A percentile compares a stretch with the other conserved stretches of the same genome.
These are phyloP conservation scores for Liopterus haemorrhoidalis DNA, from an alignment of 2,888 invertebrate species.

Conservation along the genomic window DNA sequence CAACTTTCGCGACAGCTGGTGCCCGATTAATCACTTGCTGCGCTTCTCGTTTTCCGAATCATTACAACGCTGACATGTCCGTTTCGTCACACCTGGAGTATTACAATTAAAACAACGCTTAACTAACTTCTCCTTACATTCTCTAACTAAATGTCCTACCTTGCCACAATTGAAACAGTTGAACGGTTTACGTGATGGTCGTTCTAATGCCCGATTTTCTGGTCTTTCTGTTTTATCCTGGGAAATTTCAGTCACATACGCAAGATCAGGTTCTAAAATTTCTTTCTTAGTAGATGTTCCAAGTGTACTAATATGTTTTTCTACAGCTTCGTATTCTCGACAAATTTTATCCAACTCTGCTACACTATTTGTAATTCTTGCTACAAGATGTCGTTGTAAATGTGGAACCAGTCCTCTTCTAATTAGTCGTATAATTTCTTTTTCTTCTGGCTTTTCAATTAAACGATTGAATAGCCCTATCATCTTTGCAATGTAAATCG, in stretches of 20 bases:
- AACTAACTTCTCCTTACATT: not conserved
- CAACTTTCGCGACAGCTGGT: not conserved
- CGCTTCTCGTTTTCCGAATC: slow-evolving; percentile 2
- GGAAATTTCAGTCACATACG: no score
- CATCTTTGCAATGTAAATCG: slow-evolving; percentile 26
- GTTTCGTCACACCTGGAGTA: not conserved
- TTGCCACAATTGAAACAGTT: no score
- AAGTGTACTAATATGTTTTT: slow-evolving; percentile 6
- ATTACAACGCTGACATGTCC: not conserved
- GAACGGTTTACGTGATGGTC: no score
- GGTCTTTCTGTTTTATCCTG: no score
- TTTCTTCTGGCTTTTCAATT: slow-evolving; percentile 13
- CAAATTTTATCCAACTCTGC: slow-evolving; percentile 13
- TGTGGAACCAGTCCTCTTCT: slow-evolving; percentile 22
- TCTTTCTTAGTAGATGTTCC: not conserved
- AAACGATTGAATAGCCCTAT: slow-evolving; percentile 23
- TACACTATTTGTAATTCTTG: slow-evolving; percentile 11
- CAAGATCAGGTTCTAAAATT: slow-evolving; percentile 1
- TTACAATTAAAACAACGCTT: not conserved
- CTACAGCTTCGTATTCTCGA: slow-evolving; percentile 21
- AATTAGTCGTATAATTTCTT: slow-evolving; percentile 19
- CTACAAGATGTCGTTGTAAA: slow-evolving; percentile 13
- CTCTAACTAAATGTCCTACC: not conserved
- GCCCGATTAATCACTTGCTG: not conserved
- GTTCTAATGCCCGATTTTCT: no score